Conservation (phyloP, 2,888 invertebrate genomes). For the Archips crataeganus region DNA sequence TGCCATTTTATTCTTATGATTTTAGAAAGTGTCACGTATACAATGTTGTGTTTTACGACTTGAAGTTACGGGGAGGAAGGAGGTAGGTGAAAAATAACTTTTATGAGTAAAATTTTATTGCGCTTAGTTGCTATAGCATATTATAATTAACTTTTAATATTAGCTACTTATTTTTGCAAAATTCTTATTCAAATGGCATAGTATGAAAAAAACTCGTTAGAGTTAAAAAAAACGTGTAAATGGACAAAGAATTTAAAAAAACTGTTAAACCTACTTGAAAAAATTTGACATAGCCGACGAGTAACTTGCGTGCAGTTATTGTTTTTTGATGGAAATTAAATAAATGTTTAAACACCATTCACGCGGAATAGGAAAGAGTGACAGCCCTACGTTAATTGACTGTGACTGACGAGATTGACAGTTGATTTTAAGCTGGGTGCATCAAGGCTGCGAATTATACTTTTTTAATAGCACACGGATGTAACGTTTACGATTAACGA, state of each 20-base stretch:
- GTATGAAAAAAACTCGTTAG: too few species aligned
- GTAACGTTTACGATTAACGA: conserved; percentile 48
- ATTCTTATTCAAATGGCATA: too few species aligned
- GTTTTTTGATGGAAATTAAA: background rate
- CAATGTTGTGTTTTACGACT: background rate
- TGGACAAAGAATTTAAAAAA: background rate
- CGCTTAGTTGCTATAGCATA: too few species aligned
- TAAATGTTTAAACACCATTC: background rate
- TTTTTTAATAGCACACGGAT: conserved; percentile 42
- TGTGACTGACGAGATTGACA: conserved; percentile 60
- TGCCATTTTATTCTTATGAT: conserved; percentile 3
- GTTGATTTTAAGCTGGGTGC: conserved; percentile 56
- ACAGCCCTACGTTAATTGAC: conserved; percentile 39
- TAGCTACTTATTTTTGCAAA: too few species aligned
- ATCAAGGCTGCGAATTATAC: conserved; percentile 41
- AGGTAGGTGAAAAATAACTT: background rate
- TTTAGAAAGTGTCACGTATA: background rate
- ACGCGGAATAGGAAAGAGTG: background rate
- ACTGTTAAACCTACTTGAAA: background rate
- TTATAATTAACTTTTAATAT: too few species aligned
- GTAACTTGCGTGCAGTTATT: background rate
- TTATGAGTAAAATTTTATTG: too few species aligned
- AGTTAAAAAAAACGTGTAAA: background rate
- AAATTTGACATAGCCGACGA: background rate
- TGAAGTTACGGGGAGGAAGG: background rate